Percentiles rank a stretch among this genome's conserved stretches.
Evolutionary conservation across 2,797 vertebrate species (phyloP).

Genomic region (Clamator glandarius): DNA sequence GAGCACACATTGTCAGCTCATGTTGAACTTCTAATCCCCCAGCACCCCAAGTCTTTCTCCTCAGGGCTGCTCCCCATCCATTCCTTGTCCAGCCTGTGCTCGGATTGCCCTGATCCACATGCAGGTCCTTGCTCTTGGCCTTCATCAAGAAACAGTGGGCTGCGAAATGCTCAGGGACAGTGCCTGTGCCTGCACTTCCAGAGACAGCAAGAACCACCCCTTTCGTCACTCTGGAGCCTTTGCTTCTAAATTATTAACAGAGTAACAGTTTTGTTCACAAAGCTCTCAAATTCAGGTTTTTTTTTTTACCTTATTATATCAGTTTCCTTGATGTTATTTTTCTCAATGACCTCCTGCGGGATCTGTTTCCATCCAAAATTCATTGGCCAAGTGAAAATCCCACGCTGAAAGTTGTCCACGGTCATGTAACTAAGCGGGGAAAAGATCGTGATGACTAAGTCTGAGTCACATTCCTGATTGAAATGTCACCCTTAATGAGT

Average conservation of each 20-base stretch:
- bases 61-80: no score
- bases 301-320: conserved; percentile 90
- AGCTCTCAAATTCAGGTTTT: not conserved
- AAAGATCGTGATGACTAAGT: not conserved
- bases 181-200: no score
- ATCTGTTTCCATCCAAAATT: conserved; percentile 94
- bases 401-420: conserved; percentile 95
- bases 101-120: no score
- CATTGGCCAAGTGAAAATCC: conserved; percentile 96
- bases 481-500: conserved; percentile 54
- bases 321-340: conserved; percentile 86
- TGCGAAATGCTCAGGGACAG: accelerated
- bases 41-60: no score
- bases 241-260: not conserved
- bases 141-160: not conserved
- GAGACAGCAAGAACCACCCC: not conserved
- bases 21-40: no score
- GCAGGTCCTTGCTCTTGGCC: no score
- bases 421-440: conserved; percentile 88
- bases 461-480: conserved; percentile 32
- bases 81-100: no score
- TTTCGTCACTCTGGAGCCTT: not conserved
- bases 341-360: conserved; percentile 85
- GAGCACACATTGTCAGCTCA: no score
- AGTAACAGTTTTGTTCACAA: not conserved